Evolutionary conservation across 2,888 invertebrate species (phyloP), one percentile per base, ranked within the genome.

Genomic region (Phyto melanocephala): DNA sequence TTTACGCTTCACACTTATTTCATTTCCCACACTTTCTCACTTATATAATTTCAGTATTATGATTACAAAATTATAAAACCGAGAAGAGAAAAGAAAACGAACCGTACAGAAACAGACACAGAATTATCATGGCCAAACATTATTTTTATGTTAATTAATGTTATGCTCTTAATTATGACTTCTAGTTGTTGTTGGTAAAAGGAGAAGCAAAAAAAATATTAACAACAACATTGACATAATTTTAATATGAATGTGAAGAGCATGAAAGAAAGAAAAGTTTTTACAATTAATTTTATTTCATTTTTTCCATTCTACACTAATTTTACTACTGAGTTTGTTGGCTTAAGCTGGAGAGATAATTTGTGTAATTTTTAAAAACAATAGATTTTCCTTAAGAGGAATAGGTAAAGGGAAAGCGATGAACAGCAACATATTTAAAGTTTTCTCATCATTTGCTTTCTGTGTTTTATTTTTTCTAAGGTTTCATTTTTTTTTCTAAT

Each of bases 81-180:
- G 15, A 13, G 37, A 35, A 35, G 1, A 70, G 7, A 10, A 22
- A 15, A 56, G 33, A 5, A 28, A 56, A 56, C 33, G 24, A 33
- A 56, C n/a, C n/a, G n/a, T n/a, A 28, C 3, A 28, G 28, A 28
- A 28, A 28, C 28, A 52, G 35, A 47, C 45, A 17, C 13, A 50
- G 60, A 62, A 63, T 62, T 70, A 40, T 70, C 74, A 75, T 63
- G 68, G 74, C 40, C 37, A 74, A 50, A 68, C 20, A 80, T 63
- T 74, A 40, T 68, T 68, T 80, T 74, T 68, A 74, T 80, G 80
- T 75, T 80, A 75, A 75, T 80, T 75, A 80, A 74, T 75, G 68
- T 75, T 62, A 63, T 62, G 37, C 33, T 80, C 47, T 68, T 75
- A 80, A 80, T 70, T 80, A 75, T 70, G 60, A 54, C 22, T 74